Evolutionary conservation across 2,888 invertebrate species (phyloP).

Genomic region (Apocheima hispidaria): DNA sequence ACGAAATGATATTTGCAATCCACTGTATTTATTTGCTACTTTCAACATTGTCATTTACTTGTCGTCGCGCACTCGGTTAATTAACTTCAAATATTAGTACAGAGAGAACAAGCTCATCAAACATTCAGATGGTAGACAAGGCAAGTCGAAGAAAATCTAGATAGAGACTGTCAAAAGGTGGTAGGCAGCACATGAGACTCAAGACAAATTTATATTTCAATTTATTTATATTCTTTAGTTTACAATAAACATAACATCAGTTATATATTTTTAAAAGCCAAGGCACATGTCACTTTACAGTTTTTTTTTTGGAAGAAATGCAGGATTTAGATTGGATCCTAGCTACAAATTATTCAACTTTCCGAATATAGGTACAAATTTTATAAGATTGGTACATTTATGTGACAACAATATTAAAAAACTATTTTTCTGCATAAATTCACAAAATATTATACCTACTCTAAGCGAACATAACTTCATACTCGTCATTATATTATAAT

Average conservation of each 20-base stretch:
- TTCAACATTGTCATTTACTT: constrained; percentile 8
- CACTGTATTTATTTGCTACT: constrained; percentile 25
- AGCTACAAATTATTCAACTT: constrained; percentile 85
- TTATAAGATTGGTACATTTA: constrained; percentile 85
- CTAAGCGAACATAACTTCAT: constrained; percentile 83
- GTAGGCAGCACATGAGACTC: constrained; percentile 70
- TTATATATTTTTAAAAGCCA: constrained; percentile 80
- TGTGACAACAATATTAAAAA: constrained; percentile 86
- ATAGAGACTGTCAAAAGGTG: constrained; percentile 40
- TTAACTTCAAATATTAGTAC: constrained; percentile 22
- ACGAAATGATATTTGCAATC: constrained; percentile 21
- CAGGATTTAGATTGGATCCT: constrained; percentile 85
- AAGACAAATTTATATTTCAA: constrained; percentile 58
- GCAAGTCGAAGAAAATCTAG: constrained; percentile 36
- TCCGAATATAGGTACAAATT: constrained; percentile 85
- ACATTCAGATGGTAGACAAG: constrained; percentile 33
- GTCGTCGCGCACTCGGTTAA: constrained; percentile 14
- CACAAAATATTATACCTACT: constrained; percentile 84
- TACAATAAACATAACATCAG: constrained; percentile 74
- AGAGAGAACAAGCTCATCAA: constrained; percentile 28
- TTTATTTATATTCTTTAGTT: constrained; percentile 59
- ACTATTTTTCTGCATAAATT: constrained; percentile 85
- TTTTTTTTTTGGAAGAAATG: constrained; percentile 80
- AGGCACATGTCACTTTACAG: constrained; percentile 82
- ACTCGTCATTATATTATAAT: constrained; percentile 77